A percentile compares a stretch with the other conserved stretches of the same genome.
phyloP scores from a whole-genome alignment of 2,888 invertebrate species.

The Pheosia tremula region DNA sequence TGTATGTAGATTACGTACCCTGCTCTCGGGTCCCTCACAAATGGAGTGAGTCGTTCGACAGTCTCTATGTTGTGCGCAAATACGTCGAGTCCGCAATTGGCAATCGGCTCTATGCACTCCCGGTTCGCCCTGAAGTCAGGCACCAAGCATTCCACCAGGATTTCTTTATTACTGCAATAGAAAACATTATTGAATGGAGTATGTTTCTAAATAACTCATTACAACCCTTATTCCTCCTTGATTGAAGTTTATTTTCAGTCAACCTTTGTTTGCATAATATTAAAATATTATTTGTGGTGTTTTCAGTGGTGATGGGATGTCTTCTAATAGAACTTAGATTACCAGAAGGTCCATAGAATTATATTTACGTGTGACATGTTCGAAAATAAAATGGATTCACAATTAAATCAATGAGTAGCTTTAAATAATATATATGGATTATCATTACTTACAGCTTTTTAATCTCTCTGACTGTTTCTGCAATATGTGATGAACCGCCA shows the following conservation, averaged over 20 bases:
- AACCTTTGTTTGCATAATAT: too few relatives aligned
- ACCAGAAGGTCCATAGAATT: too few relatives aligned
- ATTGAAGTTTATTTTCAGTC: too few relatives aligned
- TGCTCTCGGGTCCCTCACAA: slow-evolving; percentile 97
- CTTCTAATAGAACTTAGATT: too few relatives aligned
- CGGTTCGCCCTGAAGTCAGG: slow-evolving; percentile 97
- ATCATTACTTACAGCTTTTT: slow-evolving; percentile 87
- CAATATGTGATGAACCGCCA: slow-evolving; percentile 97
- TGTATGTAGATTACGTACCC: slow-evolving; percentile 83
- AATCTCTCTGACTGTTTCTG: slow-evolving; percentile 94
- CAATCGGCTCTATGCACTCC: slow-evolving; percentile 89
- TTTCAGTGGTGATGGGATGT: too few relatives aligned
- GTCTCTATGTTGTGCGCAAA: slow-evolving; percentile 99
- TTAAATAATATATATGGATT: too few relatives aligned
- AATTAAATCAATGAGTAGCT: too few relatives aligned
- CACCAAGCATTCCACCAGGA: slow-evolving; percentile 97
- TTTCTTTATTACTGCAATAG: slow-evolving; percentile 87
- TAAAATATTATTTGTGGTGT: too few relatives aligned
- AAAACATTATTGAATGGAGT: background rate
- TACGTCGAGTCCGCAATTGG: slow-evolving; percentile 94
- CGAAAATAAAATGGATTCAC: too few relatives aligned
- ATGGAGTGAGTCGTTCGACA: slow-evolving; percentile 94
- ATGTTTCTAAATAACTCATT: too few relatives aligned
- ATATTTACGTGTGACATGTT: too few relatives aligned
- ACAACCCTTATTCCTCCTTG: too few relatives aligned